Evolutionary conservation across 1,140 invertebrate species (phyloP).

Genomic region (Lordiphosa stackelbergi): DNA sequence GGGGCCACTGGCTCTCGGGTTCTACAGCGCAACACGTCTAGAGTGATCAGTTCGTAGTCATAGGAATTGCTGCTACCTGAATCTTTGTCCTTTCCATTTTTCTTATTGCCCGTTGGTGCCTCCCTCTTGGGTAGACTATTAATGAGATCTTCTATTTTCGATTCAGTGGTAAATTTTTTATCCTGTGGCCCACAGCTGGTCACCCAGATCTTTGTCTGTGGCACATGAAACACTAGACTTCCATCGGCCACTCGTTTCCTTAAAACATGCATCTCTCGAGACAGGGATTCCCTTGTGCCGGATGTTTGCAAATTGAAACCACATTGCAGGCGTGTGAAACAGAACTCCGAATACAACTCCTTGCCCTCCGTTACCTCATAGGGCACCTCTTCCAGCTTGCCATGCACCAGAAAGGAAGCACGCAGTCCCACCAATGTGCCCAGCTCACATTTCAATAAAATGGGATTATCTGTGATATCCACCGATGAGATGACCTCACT

Average conservation of each 20-base stretch:
- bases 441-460: slow-evolving; percentile 81
- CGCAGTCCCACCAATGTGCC: slow-evolving; percentile 80
- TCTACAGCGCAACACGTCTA: slow-evolving; percentile 56
- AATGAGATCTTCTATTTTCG: slow-evolving; percentile 50
- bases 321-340: slow-evolving; percentile 81
- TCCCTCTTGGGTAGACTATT: slow-evolving; percentile 39
- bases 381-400: slow-evolving; percentile 82
- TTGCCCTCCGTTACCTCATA: slow-evolving; percentile 81
- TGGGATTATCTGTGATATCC: slow-evolving; percentile 86
- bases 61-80: slow-evolving; percentile 48
- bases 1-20: slow-evolving; percentile 45
- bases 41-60: slow-evolving; percentile 63
- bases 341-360: slow-evolving; percentile 82
- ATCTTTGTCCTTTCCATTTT: slow-evolving; percentile 28
- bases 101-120: slow-evolving; percentile 27
- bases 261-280: slow-evolving; percentile 79
- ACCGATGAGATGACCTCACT: slow-evolving; percentile 84
- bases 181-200: slow-evolving; percentile 56
- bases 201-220: slow-evolving; percentile 60
- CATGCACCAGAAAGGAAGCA: slow-evolving; percentile 84
- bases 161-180: slow-evolving; percentile 44
- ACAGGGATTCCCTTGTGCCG: slow-evolving; percentile 78
- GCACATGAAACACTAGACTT: slow-evolving; percentile 63
- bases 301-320: slow-evolving; percentile 79
- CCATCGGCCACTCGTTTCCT: slow-evolving; percentile 79